A percentile compares a stretch with the other conserved stretches of the same genome.
Conservation (phyloP, 2,888 invertebrate genomes). For the Chrysolina americana region DNA sequence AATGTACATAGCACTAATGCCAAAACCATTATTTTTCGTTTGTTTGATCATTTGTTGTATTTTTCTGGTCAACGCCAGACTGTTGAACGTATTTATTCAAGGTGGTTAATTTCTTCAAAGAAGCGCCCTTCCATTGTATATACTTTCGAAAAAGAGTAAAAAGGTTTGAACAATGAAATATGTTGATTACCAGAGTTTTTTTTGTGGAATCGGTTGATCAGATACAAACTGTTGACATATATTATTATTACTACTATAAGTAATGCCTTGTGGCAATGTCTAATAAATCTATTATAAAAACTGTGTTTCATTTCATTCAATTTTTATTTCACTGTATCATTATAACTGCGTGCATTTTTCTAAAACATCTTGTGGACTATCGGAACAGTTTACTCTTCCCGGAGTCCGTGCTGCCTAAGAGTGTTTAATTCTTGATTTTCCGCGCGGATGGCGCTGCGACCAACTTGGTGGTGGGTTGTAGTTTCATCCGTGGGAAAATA, state of each 20-base stretch:
- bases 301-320: slow-evolving; percentile 32
- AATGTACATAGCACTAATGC: slow-evolving; percentile 36
- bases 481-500: no score
- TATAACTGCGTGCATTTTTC: no score
- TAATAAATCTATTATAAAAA: slow-evolving; percentile 56
- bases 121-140: slow-evolving; percentile 42
- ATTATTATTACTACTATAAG: slow-evolving; percentile 54
- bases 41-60: slow-evolving; percentile 38
- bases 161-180: slow-evolving; percentile 31
- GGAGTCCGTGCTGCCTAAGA: no score
- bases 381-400: no score
- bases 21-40: slow-evolving; percentile 35
- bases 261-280: slow-evolving; percentile 55
- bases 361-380: no score
- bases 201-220: slow-evolving; percentile 53
- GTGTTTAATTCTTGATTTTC: no score
- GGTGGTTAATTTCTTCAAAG: slow-evolving; percentile 45
- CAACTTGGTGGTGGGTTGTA: no score
- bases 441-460: no score
- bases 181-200: slow-evolving; percentile 35
- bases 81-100: slow-evolving; percentile 55
- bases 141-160: slow-evolving; percentile 37
- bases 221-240: slow-evolving; percentile 56
- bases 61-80: slow-evolving; percentile 50
- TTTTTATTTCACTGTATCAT: no score